Evolutionary conservation across 2,888 invertebrate genomes (phyloP), one percentile per base, ranked within the genome.

Genomic region (Zhengitettix transpicula): DNA sequence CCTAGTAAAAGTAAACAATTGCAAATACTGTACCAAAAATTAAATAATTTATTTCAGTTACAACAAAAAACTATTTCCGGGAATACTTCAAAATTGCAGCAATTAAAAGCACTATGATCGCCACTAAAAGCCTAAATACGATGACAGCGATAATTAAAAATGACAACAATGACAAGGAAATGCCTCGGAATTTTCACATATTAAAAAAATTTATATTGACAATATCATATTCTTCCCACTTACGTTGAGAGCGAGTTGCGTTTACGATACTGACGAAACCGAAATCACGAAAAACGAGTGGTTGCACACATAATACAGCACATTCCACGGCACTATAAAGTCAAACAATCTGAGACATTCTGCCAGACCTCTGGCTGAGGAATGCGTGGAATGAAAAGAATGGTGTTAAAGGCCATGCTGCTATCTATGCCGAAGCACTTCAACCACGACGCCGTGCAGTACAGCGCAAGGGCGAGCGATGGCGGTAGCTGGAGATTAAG

Each of bases 361-460:
- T 64, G 62, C 63, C 63, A 64, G 64, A 64, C 65, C 65, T 64
- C 64, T 62, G 64, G 63, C 63, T 64, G 62, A 62, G 65, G 65
- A 65, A 65, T 65, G 66, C 59, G 16, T 64, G 63, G 66, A 65
- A 66, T 66, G 66, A 65, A 62, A 64, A 62, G 65, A 65, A 66
- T 65, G 64, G 64, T 65, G 59, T 57, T 61, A 61, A 51, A 53
- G 44, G 42, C 47, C 40, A 41, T 64, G 54, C 56, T 60, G 61
- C 62, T 53, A 60, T 61, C 64, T 64, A 40, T 54, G 41, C 14
- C 42, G 54, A 62, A 62, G 51, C 52, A 57, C 58, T 62, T 28
- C 57, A 62, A 64, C 61, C 28, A 28, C 28, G 7, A 7, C 28
- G 28, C 28, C 28, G 28, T 28, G 28, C 28, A 28, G 28, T 28